Conservation (phyloP, 2,113 vertebrate species). For the Pipa parva region DNA sequence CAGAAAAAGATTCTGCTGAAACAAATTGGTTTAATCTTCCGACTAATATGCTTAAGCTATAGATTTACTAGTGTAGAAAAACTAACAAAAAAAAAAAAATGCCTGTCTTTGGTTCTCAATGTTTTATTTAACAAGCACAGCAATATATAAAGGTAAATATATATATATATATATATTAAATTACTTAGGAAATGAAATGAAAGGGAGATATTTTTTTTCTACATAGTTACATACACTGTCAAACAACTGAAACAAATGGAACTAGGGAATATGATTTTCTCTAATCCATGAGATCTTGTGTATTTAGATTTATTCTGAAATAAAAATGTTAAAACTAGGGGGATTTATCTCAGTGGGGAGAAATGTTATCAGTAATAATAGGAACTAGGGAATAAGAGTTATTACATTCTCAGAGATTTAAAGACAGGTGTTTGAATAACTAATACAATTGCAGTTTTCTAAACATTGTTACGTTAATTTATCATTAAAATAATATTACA, state of each 20-base stretch:
- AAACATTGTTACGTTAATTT: background rate
- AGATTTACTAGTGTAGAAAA: background rate
- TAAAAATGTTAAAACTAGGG: background rate
- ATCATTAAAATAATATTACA: background rate
- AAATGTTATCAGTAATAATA: background rate
- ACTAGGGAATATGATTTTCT: too few relatives aligned
- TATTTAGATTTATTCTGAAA: background rate
- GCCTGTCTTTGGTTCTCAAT: background rate
- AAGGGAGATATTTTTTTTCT: background rate
- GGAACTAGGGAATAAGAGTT: too few relatives aligned
- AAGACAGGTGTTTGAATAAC: too few relatives aligned
- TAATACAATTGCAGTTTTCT: too few relatives aligned
- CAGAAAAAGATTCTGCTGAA: slow-evolving; percentile 41
- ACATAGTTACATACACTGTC: too few relatives aligned
- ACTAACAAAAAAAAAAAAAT: too few relatives aligned
- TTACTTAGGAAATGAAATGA: too few relatives aligned
- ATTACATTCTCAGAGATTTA: too few relatives aligned
- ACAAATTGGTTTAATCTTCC: slow-evolving; percentile 19
- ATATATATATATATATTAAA: background rate
- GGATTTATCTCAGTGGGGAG: background rate
- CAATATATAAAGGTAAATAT: background rate
- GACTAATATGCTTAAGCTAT: background rate
- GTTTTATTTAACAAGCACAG: background rate
- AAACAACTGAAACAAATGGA: too few relatives aligned
- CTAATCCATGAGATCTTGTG: too few relatives aligned